Conservation (phyloP, 2,113 vertebrate species). For the Mormoops blainvillei region DNA sequence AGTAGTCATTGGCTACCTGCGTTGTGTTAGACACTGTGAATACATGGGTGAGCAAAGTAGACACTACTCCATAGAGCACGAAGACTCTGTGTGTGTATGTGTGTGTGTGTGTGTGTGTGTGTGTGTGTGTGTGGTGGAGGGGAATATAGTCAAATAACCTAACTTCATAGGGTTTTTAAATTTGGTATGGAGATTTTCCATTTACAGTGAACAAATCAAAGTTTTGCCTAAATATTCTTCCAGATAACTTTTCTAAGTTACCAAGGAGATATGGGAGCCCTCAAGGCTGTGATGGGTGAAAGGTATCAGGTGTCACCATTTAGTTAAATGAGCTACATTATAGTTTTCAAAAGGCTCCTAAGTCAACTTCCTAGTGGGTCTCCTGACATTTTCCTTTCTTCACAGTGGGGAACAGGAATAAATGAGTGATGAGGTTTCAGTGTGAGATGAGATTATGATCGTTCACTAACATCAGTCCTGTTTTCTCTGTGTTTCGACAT, state of each 20-base stretch:
- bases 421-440: background rate
- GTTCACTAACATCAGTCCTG: background rate
- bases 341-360: background rate
- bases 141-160: background rate
- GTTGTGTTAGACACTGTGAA: background rate
- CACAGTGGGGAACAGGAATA: background rate
- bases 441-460: background rate
- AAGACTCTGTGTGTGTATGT: background rate
- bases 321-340: background rate
- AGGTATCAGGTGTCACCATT: background rate
- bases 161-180: background rate
- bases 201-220: background rate
- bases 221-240: background rate
- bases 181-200: background rate
- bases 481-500: background rate
- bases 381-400: background rate
- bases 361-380: background rate
- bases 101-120: background rate
- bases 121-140: background rate
- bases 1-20: background rate
- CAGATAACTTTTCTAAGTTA: background rate
- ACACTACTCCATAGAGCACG: background rate
- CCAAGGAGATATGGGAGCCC: background rate
- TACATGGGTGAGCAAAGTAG: background rate
- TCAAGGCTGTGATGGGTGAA: background rate